Evolutionary conservation across 2,113 vertebrate species (phyloP).

Genomic region (Psettodes erumei): DNA sequence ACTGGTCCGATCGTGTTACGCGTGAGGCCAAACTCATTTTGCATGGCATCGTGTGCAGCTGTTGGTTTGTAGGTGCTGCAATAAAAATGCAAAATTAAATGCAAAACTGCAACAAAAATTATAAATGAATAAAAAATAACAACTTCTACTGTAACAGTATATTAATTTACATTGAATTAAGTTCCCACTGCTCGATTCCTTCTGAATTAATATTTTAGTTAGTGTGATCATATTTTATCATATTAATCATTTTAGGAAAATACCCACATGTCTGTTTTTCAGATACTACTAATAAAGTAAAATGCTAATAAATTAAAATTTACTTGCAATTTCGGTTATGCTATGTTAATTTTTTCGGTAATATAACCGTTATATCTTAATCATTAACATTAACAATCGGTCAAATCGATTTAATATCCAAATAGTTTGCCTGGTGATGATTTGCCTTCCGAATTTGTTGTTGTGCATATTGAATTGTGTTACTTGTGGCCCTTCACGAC

Average conservation of each 20-base stretch:
- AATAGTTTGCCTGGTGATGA: neutral
- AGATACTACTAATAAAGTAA: neutral
- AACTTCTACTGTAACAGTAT: too few species aligned
- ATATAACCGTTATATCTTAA: neutral
- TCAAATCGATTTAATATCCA: neutral
- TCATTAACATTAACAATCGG: neutral
- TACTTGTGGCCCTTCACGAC: neutral
- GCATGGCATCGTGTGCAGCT: neutral
- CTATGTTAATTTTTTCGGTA: neutral
- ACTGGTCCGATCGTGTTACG: neutral
- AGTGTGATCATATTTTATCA: too few species aligned
- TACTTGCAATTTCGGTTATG: too few species aligned
- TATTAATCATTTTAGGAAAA: neutral
- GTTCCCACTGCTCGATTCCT: neutral
- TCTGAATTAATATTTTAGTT: neutral
- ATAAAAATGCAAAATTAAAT: too few species aligned
- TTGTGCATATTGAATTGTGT: neutral
- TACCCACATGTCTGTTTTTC: neutral
- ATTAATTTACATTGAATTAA: neutral
- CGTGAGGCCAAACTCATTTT: neutral
- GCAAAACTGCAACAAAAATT: neutral
- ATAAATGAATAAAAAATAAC: neutral
- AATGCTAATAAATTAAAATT: neutral
- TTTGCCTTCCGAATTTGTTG: neutral
- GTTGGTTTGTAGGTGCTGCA: neutral